A percentile compares a stretch with the other conserved stretches of the same genome.
phyloP scores from a whole-genome alignment of 2,797 vertebrate genomes.

The Dendrocincla fuliginosa region DNA sequence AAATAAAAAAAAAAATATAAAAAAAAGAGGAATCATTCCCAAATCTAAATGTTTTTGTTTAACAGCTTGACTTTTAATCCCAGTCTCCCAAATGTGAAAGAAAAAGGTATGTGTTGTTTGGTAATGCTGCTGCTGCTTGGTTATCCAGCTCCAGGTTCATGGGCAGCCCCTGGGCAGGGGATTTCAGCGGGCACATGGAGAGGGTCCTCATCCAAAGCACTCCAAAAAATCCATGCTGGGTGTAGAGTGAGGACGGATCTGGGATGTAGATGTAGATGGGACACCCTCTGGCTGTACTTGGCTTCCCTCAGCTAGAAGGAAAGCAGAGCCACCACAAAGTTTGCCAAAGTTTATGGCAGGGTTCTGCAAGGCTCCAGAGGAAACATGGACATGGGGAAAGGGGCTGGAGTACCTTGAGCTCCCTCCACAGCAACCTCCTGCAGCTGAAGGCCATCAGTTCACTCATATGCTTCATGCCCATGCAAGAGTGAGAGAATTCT shows the following conservation, averaged over 20 bases:
- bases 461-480: background rate
- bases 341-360: background rate
- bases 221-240: background rate
- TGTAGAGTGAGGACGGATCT: too few relatives aligned
- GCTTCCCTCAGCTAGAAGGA: background rate
- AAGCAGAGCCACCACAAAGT: background rate
- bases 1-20: too few relatives aligned
- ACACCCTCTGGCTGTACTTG: background rate
- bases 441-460: background rate
- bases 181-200: background rate
- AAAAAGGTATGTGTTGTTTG: background rate
- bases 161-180: background rate
- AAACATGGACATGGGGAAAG: background rate
- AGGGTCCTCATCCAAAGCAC: background rate
- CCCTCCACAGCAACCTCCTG: background rate
- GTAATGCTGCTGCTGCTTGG: background rate
- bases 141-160: background rate
- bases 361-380: background rate
- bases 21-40: background rate
- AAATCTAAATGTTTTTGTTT: background rate
- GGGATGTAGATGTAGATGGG: background rate
- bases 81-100: background rate
- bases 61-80: background rate
- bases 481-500: background rate
- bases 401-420: background rate